Percentiles rank a stretch among this genome's conserved stretches.
These are phyloP conservation scores for Capromys pilorides DNA, from an alignment of 2,797 vertebrate genomes.

Conservation along the genomic window DNA sequence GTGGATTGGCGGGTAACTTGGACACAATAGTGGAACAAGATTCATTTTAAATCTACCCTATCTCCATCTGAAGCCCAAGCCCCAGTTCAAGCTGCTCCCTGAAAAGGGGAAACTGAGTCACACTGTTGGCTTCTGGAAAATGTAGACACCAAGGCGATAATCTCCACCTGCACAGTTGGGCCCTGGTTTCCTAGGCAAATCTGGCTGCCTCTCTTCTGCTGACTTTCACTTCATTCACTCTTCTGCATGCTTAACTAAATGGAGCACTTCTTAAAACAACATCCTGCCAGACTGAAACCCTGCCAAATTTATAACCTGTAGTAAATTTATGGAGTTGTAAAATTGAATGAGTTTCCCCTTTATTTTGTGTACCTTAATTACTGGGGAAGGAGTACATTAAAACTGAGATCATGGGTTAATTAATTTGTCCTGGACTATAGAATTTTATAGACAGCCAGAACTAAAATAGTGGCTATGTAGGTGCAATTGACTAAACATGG, in stretches of 20 bases:
- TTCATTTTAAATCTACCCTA: neutral
- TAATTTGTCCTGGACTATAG: slow-evolving; percentile 78
- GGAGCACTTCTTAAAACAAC: slow-evolving; percentile 48
- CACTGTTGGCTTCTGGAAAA: neutral
- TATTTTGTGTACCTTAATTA: slow-evolving; percentile 80
- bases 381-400: slow-evolving; percentile 80
- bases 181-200: fast-evolving
- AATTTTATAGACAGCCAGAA: slow-evolving; percentile 78
- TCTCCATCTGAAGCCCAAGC: neutral
- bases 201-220: neutral
- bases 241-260: neutral
- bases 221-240: neutral
- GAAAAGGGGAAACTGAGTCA: neutral
- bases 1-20: neutral
- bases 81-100: neutral
- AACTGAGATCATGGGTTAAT: slow-evolving; percentile 76
- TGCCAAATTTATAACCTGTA: slow-evolving; percentile 62
- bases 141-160: fast-evolving
- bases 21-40: neutral
- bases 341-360: slow-evolving; percentile 68
- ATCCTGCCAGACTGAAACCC: slow-evolving; percentile 42
- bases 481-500: slow-evolving; percentile 81
- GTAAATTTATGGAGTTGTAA: slow-evolving; percentile 73
- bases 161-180: fast-evolving
- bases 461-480: slow-evolving; percentile 77